These are phyloP conservation scores for Drosophila repletoides DNA, from an alignment of 1,140 invertebrate species.

Conservation along the genomic window DNA sequence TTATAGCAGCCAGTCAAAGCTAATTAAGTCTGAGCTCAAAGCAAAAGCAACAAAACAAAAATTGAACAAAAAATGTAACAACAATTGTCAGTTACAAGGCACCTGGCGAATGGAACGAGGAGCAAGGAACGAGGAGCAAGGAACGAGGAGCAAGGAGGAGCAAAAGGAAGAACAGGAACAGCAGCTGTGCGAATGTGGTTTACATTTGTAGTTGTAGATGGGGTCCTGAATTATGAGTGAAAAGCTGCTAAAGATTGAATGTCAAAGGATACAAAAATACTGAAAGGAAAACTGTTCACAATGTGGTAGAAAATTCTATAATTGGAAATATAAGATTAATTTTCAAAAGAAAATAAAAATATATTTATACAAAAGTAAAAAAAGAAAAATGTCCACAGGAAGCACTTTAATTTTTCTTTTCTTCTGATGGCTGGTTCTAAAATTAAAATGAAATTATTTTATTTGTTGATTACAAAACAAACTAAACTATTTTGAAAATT, in stretches of 20 bases:
- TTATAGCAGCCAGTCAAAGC: constrained; percentile 59
- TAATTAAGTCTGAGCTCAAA: constrained; percentile 65
- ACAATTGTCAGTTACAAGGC: constrained; percentile 30
- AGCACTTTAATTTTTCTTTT: neutral
- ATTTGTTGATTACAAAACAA: no score
- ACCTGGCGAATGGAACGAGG: constrained; percentile 23
- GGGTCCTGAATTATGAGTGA: no score
- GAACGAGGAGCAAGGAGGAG: neutral
- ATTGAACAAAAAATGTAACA: constrained; percentile 33
- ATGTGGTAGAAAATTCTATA: no score
- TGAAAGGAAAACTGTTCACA: no score
- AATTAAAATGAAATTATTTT: no score
- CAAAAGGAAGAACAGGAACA: neutral
- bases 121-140: neutral
- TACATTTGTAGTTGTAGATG: constrained; percentile 39
- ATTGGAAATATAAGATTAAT: neutral
- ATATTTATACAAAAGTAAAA: no score
- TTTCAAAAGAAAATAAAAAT: neutral
- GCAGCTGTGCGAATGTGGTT: constrained; percentile 41
- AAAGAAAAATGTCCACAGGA: no score
- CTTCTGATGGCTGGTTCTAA: no score
- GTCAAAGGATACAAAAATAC: neutral
- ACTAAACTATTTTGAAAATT: neutral
- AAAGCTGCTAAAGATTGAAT: constrained; percentile 13
- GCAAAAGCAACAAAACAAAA: constrained; percentile 37